Conservation (phyloP, 2,797 vertebrate species). For the Betta splendens region DNA sequence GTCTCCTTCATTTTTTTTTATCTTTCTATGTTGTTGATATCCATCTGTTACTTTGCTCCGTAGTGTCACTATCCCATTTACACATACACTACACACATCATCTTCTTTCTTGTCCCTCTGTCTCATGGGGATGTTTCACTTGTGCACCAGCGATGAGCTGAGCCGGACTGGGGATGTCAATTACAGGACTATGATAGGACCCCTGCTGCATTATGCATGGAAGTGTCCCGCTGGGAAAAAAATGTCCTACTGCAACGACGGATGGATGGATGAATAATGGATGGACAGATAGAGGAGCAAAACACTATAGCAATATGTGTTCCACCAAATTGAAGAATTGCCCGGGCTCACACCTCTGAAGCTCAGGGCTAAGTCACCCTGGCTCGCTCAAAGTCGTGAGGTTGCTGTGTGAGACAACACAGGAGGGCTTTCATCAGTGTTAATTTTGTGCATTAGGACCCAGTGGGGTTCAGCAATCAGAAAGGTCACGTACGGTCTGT, state of each 20-base stretch:
- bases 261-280: conserved; percentile 80
- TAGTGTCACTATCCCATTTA: conserved; percentile 34
- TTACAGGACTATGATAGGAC: conserved; percentile 79
- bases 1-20: conserved; percentile 6
- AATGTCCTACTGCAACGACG: conserved; percentile 77
- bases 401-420: conserved; percentile 48
- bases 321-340: conserved; percentile 76
- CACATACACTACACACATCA: conserved; percentile 50
- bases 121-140: conserved; percentile 67
- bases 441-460: conserved; percentile 43
- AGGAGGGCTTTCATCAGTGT: conserved; percentile 55
- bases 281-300: conserved; percentile 73
- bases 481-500: conserved; percentile 49
- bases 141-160: conserved; percentile 67
- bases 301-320: conserved; percentile 74
- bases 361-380: conserved; percentile 61
- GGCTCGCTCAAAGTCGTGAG: conserved; percentile 46
- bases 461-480: conserved; percentile 22
- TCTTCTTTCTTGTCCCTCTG: conserved; percentile 43
- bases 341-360: conserved; percentile 65
- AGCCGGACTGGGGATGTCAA: conserved; percentile 75
- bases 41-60: conserved; percentile 13
- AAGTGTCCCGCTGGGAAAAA: conserved; percentile 72
- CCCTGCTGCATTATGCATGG: conserved; percentile 78
- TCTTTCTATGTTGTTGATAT: conserved; percentile 18